Evolutionary conservation across 2,797 vertebrate species (phyloP), one percentile per base, ranked within the genome.

Genomic region (Eurystomus glaucurus): DNA sequence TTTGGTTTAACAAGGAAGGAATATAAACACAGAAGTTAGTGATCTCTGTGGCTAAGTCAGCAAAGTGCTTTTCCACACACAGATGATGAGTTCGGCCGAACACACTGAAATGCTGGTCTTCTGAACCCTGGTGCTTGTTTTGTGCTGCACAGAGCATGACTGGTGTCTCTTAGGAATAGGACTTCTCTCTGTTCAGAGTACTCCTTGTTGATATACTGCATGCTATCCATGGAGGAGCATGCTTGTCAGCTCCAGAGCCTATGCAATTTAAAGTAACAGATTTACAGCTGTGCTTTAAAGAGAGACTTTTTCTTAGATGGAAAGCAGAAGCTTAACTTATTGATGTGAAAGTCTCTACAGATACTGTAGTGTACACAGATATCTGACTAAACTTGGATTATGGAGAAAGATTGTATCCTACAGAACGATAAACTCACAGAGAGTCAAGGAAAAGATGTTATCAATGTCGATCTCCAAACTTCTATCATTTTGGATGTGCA

Each of bases 341-440:
- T 87, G 84, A 92, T 85, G 21, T 88, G 28, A 83, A 94, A 85
- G 3, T 66, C 54, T 89, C 28, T 65, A 16, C 16, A 87, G 70
- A 82, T 46, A 85, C 2, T 3, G 1, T 5, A 77, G 26, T 33
- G 17, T 45, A 35, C 9, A 8, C 9, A 77, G 54, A 51, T 41
- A 91, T 54, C 74, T 89, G 72, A 69, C 15, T 82, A 85, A 83
- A 58, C 43, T 58, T 33, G 6, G 46, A 17, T 82, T 85, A 62
- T 37, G 28, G 50, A 31, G 51, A 83, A 93, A 87, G 78, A 79
- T 43, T 72, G 29, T 58, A 79, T 72, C 35, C 62, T 74, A 62
- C 39, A 70, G 55, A 88, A 76, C 11, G 45, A 51, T 11, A 68
- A 58, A 60, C 11, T 81, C 50, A 18, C 22, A 82, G 29, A n/a